Percentiles rank a stretch among this genome's conserved stretches.
These are phyloP conservation scores for Neodon shergylaensis DNA, from an alignment of 2,113 vertebrate genomes.

Conservation along the genomic window DNA sequence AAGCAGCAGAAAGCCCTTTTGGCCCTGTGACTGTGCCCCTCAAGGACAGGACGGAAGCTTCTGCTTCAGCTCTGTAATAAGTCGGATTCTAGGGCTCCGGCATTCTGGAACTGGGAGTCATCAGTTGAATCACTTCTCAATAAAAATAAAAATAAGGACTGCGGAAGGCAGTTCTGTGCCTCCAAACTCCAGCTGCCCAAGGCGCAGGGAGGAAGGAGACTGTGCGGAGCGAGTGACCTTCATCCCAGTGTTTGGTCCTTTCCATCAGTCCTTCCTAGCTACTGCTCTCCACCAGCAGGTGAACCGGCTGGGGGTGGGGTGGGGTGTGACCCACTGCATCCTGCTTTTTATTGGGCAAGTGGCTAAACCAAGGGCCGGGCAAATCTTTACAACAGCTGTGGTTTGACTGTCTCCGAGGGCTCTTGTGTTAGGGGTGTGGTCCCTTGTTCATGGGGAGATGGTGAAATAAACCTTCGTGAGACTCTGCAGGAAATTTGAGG, in stretches of 20 bases:
- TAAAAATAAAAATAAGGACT: neutral
- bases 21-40: neutral
- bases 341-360: slow-evolving; percentile 9
- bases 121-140: slow-evolving; percentile 10
- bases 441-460: neutral
- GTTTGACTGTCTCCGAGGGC: neutral
- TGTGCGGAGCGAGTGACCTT: fast-evolving
- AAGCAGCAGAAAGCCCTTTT: neutral
- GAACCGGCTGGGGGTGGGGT: neutral
- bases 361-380: neutral
- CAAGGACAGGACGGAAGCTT: neutral
- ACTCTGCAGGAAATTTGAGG: neutral
- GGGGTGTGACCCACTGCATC: neutral
- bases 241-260: fast-evolving
- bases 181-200: neutral
- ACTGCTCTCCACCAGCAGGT: neutral
- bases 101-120: neutral
- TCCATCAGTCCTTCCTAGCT: neutral
- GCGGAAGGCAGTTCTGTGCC: neutral
- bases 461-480: neutral
- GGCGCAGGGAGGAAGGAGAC: neutral
- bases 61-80: neutral
- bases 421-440: neutral
- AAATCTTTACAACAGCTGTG: neutral
- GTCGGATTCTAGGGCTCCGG: neutral